These are phyloP conservation scores for Actenoides hombroni DNA, from an alignment of 2,113 vertebrate genomes.

Conservation along the genomic window DNA sequence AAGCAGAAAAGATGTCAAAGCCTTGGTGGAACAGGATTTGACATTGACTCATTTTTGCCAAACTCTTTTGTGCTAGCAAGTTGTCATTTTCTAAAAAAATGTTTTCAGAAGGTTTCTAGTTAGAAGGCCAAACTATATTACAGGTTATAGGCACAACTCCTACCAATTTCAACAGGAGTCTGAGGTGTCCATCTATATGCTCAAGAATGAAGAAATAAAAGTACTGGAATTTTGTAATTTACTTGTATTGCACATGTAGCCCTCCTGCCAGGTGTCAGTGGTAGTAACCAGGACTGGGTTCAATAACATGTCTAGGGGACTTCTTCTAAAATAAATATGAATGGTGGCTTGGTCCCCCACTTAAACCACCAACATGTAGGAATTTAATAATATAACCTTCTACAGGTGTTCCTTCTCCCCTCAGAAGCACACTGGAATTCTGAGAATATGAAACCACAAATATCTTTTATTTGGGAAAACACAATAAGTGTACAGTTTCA, in stretches of 20 bases:
- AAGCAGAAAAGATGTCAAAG: background rate
- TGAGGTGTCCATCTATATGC: background rate
- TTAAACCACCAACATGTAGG: slow-evolving; percentile 7
- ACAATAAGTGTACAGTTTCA: background rate
- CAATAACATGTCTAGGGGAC: slow-evolving; percentile 13
- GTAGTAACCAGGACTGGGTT: slow-evolving; percentile 33
- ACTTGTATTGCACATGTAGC: slow-evolving; percentile 22
- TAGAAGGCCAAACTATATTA: background rate
- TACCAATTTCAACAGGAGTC: background rate
- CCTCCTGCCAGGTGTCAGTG: slow-evolving; percentile 55
- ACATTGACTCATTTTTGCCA: background rate
- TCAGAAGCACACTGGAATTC: background rate
- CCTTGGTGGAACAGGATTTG: background rate
- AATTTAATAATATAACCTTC: slow-evolving; percentile 57
- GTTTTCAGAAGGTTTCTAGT: background rate
- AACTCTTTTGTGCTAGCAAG: background rate
- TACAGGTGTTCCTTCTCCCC: slow-evolving; percentile 42
- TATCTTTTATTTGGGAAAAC: slow-evolving; percentile 27
- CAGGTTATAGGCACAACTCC: background rate
- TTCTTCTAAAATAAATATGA: slow-evolving; percentile 32
- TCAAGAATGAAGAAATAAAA: slow-evolving; percentile 36
- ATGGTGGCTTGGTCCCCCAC: background rate
- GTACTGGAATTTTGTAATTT: slow-evolving; percentile 59
- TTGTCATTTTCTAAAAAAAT: background rate
- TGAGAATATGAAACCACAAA: slow-evolving; percentile 2